Evolutionary conservation across 2,888 invertebrate species (phyloP).

Genomic region (Pyrrhia umbra): DNA sequence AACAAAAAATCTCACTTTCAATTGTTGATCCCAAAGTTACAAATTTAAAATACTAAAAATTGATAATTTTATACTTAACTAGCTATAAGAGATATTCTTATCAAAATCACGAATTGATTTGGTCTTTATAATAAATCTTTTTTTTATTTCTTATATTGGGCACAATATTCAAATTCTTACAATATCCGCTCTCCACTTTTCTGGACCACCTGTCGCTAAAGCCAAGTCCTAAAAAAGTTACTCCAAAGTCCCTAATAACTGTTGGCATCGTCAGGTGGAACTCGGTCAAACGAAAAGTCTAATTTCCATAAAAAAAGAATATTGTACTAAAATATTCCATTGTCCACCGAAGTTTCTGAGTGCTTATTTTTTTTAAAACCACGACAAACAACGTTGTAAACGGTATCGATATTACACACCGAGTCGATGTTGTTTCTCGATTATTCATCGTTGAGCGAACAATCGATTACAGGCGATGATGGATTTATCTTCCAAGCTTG

Average conservation of each 20-base stretch:
- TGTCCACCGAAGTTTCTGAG: slow-evolving; percentile 15
- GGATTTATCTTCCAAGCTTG: slow-evolving; percentile 69
- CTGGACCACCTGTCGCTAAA: slow-evolving; percentile 39
- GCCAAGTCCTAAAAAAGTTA: slow-evolving; percentile 30
- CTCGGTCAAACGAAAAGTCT: slow-evolving; percentile 30
- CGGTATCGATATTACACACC: slow-evolving; percentile 57
- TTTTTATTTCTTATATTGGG: slow-evolving; percentile 11
- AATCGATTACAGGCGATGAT: slow-evolving; percentile 79
- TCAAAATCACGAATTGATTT: not conserved
- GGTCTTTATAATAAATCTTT: slow-evolving; percentile 4
- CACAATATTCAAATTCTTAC: slow-evolving; percentile 21
- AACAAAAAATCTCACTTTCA: too few species aligned
- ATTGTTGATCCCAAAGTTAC: too few species aligned
- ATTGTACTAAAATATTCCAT: slow-evolving; percentile 27
- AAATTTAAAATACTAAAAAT: too few species aligned
- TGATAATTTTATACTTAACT: too few species aligned
- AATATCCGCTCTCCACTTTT: slow-evolving; percentile 14
- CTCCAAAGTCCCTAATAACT: slow-evolving; percentile 33
- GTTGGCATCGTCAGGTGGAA: slow-evolving; percentile 12
- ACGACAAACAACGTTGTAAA: slow-evolving; percentile 57
- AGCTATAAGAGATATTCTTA: too few species aligned
- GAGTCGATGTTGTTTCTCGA: slow-evolving; percentile 64
- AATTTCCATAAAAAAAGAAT: slow-evolving; percentile 32
- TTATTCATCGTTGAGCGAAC: slow-evolving; percentile 72
- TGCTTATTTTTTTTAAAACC: slow-evolving; percentile 48